Conservation (phyloP, 2,888 invertebrate genomes). For the Crepidodera aurea region DNA sequence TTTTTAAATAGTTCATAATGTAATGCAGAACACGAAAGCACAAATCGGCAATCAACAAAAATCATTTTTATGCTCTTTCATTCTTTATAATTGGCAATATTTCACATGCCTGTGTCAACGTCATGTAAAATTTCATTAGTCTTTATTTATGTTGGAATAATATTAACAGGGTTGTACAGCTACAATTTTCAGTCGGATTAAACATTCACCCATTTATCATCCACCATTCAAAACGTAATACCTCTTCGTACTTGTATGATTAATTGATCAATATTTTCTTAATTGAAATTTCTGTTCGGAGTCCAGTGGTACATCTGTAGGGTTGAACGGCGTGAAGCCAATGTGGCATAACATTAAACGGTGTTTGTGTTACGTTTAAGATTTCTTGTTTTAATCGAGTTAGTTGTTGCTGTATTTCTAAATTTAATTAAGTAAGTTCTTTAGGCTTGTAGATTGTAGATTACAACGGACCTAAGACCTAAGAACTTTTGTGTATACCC, state of each 20-base stretch:
- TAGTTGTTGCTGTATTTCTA: no score
- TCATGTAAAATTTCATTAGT: constrained; percentile 19
- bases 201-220: constrained; percentile 22
- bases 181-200: constrained; percentile 25
- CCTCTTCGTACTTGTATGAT: constrained; percentile 24
- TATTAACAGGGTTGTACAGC: constrained; percentile 23
- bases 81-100: constrained; percentile 2
- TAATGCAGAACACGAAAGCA: no score
- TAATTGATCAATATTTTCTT: constrained; percentile 30
- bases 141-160: constrained; percentile 22
- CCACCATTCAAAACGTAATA: constrained; percentile 20
- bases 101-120: constrained; percentile 1
- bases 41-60: no score
- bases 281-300: constrained; percentile 23
- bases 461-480: no score
- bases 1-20: no score
- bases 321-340: neutral
- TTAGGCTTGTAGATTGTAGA: no score
- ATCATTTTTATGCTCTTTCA: no score
- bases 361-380: no score
- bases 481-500: no score
- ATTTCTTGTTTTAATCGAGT: no score
- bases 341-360: neutral
- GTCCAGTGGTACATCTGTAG: neutral
- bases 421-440: no score